These are phyloP conservation scores for Hydrochoerus hydrochaeris DNA, from an alignment of 2,113 vertebrate genomes.

Conservation along the genomic window DNA sequence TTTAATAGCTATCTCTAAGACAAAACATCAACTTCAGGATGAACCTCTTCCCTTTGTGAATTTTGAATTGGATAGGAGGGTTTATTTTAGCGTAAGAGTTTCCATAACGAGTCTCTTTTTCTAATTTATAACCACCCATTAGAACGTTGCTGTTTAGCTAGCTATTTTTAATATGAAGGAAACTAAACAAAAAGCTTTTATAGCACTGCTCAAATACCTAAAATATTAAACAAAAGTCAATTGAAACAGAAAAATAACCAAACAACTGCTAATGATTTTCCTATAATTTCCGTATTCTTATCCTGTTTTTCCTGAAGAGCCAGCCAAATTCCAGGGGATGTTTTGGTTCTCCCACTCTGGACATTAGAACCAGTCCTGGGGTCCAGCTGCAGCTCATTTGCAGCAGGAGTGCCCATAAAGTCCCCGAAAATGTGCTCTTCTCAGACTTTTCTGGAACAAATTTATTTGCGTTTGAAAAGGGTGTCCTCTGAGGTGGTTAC, in stretches of 20 bases:
- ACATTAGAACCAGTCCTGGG: neutral
- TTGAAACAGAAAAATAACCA: constrained; percentile 69
- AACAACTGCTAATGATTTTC: constrained; percentile 71
- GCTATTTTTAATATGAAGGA: constrained; percentile 63
- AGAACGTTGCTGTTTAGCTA: neutral
- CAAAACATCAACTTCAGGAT: neutral
- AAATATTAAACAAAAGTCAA: constrained; percentile 76
- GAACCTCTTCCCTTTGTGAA: constrained; percentile 10
- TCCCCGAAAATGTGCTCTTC: neutral
- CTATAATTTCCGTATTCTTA: constrained; percentile 68
- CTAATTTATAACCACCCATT: constrained; percentile 21
- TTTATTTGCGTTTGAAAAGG: neutral
- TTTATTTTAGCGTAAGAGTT: constrained; percentile 57
- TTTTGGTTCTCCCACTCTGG: constrained; percentile 26
- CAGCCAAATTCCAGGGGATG: constrained; percentile 20
- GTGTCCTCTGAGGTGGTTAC: neutral
- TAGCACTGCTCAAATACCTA: constrained; percentile 61
- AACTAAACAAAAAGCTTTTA: constrained; percentile 63
- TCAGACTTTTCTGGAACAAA: neutral
- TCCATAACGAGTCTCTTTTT: neutral
- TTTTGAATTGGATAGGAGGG: neutral
- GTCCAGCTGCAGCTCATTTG: constrained; percentile 49
- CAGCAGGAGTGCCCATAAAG: neutral
- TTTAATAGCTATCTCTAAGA: neutral
- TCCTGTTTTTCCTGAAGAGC: constrained; percentile 56